phyloP scores from a whole-genome alignment of 2,888 invertebrate genomes.

The Brassicogethes aeneus region DNA sequence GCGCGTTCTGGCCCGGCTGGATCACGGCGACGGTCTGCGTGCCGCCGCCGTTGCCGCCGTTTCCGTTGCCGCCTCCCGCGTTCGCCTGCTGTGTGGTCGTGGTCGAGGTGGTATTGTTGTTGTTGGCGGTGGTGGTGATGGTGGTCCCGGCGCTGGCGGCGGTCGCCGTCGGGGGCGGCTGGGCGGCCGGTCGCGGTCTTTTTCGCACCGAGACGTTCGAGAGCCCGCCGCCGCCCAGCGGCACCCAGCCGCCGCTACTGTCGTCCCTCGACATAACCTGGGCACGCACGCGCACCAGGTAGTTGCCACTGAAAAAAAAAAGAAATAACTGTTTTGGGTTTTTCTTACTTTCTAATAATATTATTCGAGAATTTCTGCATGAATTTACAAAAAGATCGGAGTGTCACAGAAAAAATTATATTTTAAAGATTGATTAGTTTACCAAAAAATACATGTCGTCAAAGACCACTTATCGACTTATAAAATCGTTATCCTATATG shows the following conservation, averaged over 20 bases:
- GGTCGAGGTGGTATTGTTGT: slow-evolving; percentile 5
- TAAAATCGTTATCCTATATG: too few species aligned
- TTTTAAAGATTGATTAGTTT: not conserved
- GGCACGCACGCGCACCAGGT: slow-evolving; percentile 94
- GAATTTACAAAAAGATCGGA: too few species aligned
- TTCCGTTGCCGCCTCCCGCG: slow-evolving; percentile 53
- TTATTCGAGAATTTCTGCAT: not conserved
- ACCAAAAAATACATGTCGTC: not conserved
- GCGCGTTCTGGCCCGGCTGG: slow-evolving; percentile 30
- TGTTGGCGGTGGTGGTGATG: slow-evolving; percentile 23
- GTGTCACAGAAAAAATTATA: too few species aligned
- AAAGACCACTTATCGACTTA: too few species aligned
- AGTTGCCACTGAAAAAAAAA: slow-evolving; percentile 62
- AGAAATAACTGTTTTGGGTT: slow-evolving; percentile 3
- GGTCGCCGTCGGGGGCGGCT: slow-evolving; percentile 27
- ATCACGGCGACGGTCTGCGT: slow-evolving; percentile 27
- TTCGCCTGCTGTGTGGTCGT: slow-evolving; percentile 31
- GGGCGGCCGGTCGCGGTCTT: slow-evolving; percentile 47
- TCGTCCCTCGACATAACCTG: slow-evolving; percentile 99
- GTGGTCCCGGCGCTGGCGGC: not conserved
- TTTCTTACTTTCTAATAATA: not conserved
- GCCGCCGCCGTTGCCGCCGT: too few species aligned
- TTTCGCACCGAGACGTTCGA: slow-evolving; percentile 88
- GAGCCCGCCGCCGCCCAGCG: slow-evolving; percentile 87
- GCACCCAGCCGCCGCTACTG: slow-evolving; percentile 93